Evolutionary conservation across 2,888 invertebrate species (phyloP), one percentile per base, ranked within the genome.

Genomic region (Antheraea yamamai): DNA sequence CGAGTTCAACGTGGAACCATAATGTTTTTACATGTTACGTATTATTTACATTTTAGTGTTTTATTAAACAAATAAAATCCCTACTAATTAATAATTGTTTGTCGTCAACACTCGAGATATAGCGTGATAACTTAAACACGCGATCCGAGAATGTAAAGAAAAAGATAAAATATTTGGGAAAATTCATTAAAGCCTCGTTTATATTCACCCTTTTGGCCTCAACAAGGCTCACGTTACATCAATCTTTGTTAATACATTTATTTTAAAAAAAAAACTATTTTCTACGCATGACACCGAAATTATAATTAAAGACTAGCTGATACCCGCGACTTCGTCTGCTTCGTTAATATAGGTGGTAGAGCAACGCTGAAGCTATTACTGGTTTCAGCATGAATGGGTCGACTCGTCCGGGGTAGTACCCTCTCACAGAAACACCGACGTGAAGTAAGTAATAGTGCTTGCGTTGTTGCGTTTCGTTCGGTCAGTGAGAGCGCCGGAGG

Each of bases 101-200:
- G 83, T 81, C 75, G 87, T 85, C 85, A 84, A 85, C 87, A 86
- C 87, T 83, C 81, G 76, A 81, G 86, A 87, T 86, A 80, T 82
- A 66, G 80, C 51, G 73, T 77, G 84, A 84, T 85, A 81, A 81
- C 73, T 66, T 74, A 64, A 80, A 81, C 88, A 89, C 89, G 89
- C 87, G 73, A 85, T 30, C 72, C n/a, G 51, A 30, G 2, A 20
- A 64, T 47, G 18, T 26, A 72, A 72, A 72, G 61, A 58, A 61
- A 75, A 75, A 72, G 70, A 70, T 70, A 70, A 70, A 70, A 70
- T 70, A 70, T 70, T 70, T 70, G 70, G 70, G 70, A 70, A 70
- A 70, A 70, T 70, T 70, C 70, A 70, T 70, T 70, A 70, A 39
- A 39, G 35, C n/a, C 39, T 70, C 70, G 39, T 70, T 70, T 70